A percentile compares a stretch with the other conserved stretches of the same genome.
phyloP scores from a whole-genome alignment of 30 jellyfish, hydroid and myxozoan species.

The Turritopsis dohrnii region DNA sequence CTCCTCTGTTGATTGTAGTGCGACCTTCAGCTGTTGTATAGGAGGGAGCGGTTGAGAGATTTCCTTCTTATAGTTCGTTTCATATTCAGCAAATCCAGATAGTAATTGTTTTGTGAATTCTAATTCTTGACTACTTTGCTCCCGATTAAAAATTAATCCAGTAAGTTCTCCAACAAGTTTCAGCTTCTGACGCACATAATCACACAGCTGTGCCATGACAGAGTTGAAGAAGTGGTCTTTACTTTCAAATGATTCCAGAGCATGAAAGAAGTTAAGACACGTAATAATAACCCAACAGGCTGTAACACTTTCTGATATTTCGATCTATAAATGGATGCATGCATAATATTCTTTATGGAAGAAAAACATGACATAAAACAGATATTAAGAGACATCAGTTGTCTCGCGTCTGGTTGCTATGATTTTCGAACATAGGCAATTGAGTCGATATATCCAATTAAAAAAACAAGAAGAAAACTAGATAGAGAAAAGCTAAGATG shows the following conservation, averaged over 20 bases:
- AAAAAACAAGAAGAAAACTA: too few relatives aligned
- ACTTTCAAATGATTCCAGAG: slow-evolving; percentile 43
- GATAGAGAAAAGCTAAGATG: too few relatives aligned
- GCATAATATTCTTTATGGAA: not conserved
- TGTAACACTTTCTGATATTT: slow-evolving; percentile 29
- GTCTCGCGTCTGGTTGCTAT: too few relatives aligned
- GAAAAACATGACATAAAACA: not conserved
- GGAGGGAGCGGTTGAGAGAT: slow-evolving; percentile 14
- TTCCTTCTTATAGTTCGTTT: slow-evolving; percentile 29
- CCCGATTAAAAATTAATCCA: slow-evolving; percentile 57
- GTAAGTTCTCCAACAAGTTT: slow-evolving; percentile 26
- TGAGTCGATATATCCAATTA: too few relatives aligned
- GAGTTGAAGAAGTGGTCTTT: slow-evolving; percentile 39
- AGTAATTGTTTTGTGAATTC: slow-evolving; percentile 5
- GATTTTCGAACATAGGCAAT: too few relatives aligned
- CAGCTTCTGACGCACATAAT: slow-evolving; percentile 63
- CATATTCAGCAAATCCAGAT: slow-evolving; percentile 42
- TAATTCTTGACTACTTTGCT: slow-evolving; percentile 41
- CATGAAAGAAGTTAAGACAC: slow-evolving; percentile 54
- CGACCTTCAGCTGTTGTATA: slow-evolving; percentile 19
- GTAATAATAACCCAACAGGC: slow-evolving; percentile 86
- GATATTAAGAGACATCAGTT: too few relatives aligned
- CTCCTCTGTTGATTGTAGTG: slow-evolving; percentile 35
- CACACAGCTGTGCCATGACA: slow-evolving; percentile 52
- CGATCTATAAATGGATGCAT: slow-evolving; percentile 24